Evolutionary conservation across 2,888 invertebrate species (phyloP), one percentile per base, ranked within the genome.

Genomic region (Cosmia trapezina): DNA sequence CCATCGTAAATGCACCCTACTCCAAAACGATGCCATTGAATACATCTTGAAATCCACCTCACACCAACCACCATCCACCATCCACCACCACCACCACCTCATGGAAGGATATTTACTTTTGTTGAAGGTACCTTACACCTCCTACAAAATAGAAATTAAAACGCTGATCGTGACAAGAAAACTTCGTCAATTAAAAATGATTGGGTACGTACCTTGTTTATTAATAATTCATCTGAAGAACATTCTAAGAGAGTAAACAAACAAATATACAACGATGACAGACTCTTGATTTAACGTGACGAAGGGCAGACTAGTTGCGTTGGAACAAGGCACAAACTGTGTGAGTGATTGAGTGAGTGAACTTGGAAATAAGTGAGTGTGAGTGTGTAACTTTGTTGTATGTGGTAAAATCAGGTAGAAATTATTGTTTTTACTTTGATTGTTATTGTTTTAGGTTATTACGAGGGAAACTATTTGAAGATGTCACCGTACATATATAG

Each of bases 341-440:
- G 56, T 51, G 70, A 56, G 83, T 82, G 73, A 80, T 54, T 60
- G 59, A 82, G 45, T 70, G 49, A 78, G 43, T 78, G 59, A 76
- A 81, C 60, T 77, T 56, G 9, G 45, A 17, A 76, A 67, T 43
- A 75, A 64, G 43, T 65, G 63, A n/a, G n/a, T 76, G 45, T 51
- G 77, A 76, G 37, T 66, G 19, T 60, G 37, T 49, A 49, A 60
- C 66, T 65, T 51, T 19, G 45, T 37, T 61, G 28, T 37, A 65
- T 54, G 77, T 4, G 76, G 66, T 60, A 28, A 65, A 76, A 28
- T 62, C 56, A 62, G 54, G 28, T 56, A 43, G 56, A 57, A 74
- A 49, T 74, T 61, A 49, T 74, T 61, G 74, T 75, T 61, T 56
- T 49, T 74, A 60, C 74, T 74, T 61, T 22, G 49, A 22, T 43